A percentile compares a stretch with the other conserved stretches of the same genome.
Evolutionary conservation across 2,797 vertebrate genomes (phyloP).

Genomic region (Nannoperca obscura): DNA sequence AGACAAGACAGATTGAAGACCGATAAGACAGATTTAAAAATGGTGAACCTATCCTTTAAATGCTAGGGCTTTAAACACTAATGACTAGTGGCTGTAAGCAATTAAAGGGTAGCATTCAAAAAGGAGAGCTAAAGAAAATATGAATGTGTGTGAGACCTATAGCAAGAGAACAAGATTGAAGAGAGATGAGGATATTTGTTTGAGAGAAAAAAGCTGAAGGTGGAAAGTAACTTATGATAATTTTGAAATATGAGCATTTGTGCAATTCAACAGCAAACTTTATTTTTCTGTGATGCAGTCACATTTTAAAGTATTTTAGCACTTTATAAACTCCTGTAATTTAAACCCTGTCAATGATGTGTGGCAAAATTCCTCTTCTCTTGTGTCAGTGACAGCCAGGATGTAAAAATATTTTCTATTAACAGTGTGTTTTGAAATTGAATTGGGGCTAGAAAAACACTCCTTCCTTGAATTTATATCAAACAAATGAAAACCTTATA

Average conservation of each 20-base stretch:
- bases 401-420: slow-evolving; percentile 2
- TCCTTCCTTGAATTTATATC: neutral
- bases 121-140: neutral
- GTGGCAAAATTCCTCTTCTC: slow-evolving; percentile 1
- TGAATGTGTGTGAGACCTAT: neutral
- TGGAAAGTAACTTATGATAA: neutral
- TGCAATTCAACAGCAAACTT: slow-evolving; percentile 17
- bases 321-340: slow-evolving; percentile 22
- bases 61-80: neutral
- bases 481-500: slow-evolving; percentile 8
- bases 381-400: neutral
- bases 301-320: slow-evolving; percentile 2
- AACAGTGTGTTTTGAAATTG: neutral
- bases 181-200: slow-evolving; percentile 1
- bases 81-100: neutral
- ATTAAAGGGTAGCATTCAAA: neutral
- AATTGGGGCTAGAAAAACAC: neutral
- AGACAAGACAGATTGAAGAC: too few relatives aligned
- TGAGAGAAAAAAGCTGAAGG: neutral
- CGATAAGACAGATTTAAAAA: neutral
- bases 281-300: slow-evolving; percentile 1
- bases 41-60: neutral
- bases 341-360: neutral
- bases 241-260: slow-evolving; percentile 21
- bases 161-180: neutral